Base-by-base conservation (phyloP, 2,113 vertebrate species). In the Balaenoptera acutorostrata region DNA sequence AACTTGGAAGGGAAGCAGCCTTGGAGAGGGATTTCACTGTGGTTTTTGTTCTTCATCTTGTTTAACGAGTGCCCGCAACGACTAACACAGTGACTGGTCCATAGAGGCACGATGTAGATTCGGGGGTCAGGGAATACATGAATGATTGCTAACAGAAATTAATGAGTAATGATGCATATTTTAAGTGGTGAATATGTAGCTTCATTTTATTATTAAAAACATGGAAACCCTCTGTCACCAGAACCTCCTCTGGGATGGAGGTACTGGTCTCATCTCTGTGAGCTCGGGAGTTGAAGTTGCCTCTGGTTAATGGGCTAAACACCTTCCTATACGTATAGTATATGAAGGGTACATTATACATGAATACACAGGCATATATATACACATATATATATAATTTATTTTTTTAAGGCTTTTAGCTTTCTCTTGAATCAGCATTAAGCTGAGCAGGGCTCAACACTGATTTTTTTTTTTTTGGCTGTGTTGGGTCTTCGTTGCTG, bases 171-270 rank as follows among this genome's bases (percentile, higher is more conserved):
- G 21, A 41, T 59, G 8, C 9, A 52, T 44, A 49, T 31, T 95
- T 71, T 55, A 88, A 20, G 31, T 84, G 21, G 31, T 89, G 36
- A 20, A 15, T 83, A 12, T 39, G 82, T 82, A 66, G n/a, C 68
- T 92, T 84, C 57, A 41, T 39, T 90, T 95, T 81, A 46, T 61
- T 75, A n/a, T 68, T 61, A 66, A 68, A 95, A 63, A 21, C 27
- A 14, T 97, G 46, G 71, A 93, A 88, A 52, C 41, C 41, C 1
- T 95, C 41, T 92, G 29, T 49, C 27, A 12, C 15, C 44, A 82
- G 36, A 88, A 72, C 55, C 5, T 63, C 9, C 0, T 83, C 55
- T 94, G 49, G 17, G 6, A 59, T 64, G 2, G 41, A 84, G 13
- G 27, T 21, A 12, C 29, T 49, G 12, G 13, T 89, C 1, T 86